phyloP scores from a whole-genome alignment of 2,797 vertebrate genomes.

The Coranthus polyacanthus region DNA sequence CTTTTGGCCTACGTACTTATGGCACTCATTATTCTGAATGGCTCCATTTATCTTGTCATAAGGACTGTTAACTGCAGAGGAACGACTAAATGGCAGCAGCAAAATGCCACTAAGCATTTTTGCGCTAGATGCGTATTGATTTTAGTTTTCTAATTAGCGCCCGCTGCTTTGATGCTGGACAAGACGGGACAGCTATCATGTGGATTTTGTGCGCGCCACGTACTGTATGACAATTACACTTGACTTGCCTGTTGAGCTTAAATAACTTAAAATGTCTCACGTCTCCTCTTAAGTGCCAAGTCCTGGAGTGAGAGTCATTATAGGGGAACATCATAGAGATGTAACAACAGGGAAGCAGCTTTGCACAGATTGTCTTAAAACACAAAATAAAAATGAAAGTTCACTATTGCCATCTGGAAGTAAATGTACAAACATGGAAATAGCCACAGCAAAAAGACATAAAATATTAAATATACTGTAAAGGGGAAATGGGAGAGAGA shows the following conservation, averaged over 20 bases:
- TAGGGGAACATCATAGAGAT: slow-evolving; percentile 19
- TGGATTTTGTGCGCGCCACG: not conserved
- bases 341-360: slow-evolving; percentile 44
- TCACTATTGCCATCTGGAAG: slow-evolving; percentile 15
- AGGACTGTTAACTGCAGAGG: slow-evolving; percentile 29
- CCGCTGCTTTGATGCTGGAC: slow-evolving; percentile 19
- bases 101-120: slow-evolving; percentile 47
- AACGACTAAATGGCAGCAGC: slow-evolving; percentile 25
- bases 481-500: slow-evolving; percentile 3
- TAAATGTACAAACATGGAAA: not conserved
- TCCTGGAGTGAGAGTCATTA: slow-evolving; percentile 45
- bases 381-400: slow-evolving; percentile 23
- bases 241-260: slow-evolving; percentile 22
- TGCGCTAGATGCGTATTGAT: slow-evolving; percentile 37
- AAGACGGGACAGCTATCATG: slow-evolving; percentile 1
- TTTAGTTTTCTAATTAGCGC: slow-evolving; percentile 41
- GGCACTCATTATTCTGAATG: slow-evolving; percentile 57
- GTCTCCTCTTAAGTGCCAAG: slow-evolving; percentile 23
- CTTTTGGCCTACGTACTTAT: slow-evolving; percentile 60
- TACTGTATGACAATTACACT: slow-evolving; percentile 9
- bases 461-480: slow-evolving; percentile 11
- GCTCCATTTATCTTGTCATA: slow-evolving; percentile 56
- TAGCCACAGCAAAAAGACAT: slow-evolving; percentile 3
- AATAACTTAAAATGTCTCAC: slow-evolving; percentile 52
- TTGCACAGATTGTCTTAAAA: slow-evolving; percentile 46